Evolutionary conservation across 2,113 vertebrate genomes (phyloP).

Genomic region (Columba livia): DNA sequence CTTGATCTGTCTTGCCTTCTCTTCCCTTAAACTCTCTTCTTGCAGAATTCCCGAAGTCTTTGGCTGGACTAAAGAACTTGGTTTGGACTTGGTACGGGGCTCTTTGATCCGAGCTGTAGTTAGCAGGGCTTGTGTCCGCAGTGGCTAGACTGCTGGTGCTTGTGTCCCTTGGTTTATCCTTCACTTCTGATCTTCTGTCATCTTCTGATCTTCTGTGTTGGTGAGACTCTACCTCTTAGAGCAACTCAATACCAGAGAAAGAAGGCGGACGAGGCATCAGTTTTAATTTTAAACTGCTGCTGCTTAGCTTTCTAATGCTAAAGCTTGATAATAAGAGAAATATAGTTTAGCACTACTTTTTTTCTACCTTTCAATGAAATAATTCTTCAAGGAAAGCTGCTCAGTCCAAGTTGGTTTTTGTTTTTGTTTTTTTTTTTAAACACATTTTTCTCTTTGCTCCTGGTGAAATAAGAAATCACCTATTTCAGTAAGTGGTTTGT

Average conservation of each 20-base stretch:
- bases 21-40: neutral
- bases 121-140: fast-evolving
- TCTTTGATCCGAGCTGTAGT: neutral
- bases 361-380: neutral
- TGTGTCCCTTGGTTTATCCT: neutral
- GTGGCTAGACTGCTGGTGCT: fast-evolving
- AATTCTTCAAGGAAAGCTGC: neutral
- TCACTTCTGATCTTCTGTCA: neutral
- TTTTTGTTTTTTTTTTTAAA: neutral
- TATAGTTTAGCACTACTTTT: neutral
- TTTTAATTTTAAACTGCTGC: neutral
- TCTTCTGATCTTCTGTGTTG: neutral
- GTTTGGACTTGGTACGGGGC: neutral
- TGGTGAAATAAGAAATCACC: neutral
- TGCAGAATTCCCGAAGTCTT: neutral
- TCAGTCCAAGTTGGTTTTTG: neutral
- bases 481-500: neutral
- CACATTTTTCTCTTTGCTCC: neutral
- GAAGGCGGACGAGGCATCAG: neutral
- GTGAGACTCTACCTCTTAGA: neutral
- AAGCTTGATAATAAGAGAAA: neutral
- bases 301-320: neutral
- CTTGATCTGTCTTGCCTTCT: neutral
- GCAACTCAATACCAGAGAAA: neutral
- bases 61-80: neutral